Conservation (phyloP, 2,113 vertebrate species). For the Dryoscopus gambensis region DNA sequence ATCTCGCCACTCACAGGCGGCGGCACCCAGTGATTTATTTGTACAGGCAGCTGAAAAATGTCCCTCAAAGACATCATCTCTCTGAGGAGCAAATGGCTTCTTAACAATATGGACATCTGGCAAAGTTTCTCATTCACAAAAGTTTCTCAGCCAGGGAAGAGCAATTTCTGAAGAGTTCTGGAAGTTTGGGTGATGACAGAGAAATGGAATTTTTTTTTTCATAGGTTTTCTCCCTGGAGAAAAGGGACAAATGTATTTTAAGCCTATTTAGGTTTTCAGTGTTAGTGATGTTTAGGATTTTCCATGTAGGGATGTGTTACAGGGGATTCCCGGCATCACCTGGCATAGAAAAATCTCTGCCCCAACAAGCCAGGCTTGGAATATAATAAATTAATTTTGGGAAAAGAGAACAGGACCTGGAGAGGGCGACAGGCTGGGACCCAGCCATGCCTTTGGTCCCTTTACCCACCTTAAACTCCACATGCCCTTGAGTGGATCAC, state of each 20-base stretch:
- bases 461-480: neutral
- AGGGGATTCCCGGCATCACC: neutral
- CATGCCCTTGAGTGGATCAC: rapidly evolving
- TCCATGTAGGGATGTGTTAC: rapidly evolving
- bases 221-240: neutral
- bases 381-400: rapidly evolving
- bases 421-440: rapidly evolving
- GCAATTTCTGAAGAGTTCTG: neutral
- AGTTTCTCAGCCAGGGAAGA: neutral
- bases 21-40: neutral
- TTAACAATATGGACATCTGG: neutral
- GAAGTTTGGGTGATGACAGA: neutral
- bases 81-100: neutral
- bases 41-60: neutral
- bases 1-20: neutral
- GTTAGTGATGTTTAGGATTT: neutral
- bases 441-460: neutral
- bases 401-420: neutral
- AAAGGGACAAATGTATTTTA: neutral
- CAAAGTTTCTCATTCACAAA: neutral
- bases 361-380: neutral
- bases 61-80: neutral
- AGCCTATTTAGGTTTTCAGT: neutral
- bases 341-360: neutral
- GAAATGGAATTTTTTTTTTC: neutral